These are phyloP conservation scores for Drosophila heteroneura DNA, from an alignment of 2,888 invertebrate species.

Conservation along the genomic window DNA sequence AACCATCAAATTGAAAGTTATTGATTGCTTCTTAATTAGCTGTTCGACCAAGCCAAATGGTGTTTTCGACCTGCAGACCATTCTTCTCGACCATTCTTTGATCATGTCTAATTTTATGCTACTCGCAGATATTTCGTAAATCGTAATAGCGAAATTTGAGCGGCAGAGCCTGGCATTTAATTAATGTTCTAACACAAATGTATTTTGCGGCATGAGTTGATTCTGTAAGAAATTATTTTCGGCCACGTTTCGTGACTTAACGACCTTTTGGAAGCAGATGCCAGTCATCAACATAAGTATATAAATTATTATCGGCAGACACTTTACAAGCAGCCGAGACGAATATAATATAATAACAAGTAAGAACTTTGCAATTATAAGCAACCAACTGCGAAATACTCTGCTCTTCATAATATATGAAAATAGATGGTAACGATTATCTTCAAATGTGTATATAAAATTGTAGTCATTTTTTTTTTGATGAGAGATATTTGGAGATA, in stretches of 20 bases:
- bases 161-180: conserved; percentile 44
- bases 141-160: conserved; percentile 51
- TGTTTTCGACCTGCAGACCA: conserved; percentile 55
- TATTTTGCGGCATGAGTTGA: conserved; percentile 32
- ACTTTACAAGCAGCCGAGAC: conserved; percentile 49
- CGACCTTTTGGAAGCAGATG: conserved; percentile 64
- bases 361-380: background rate
- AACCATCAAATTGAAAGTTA: conserved; percentile 49
- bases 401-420: background rate
- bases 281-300: conserved; percentile 50
- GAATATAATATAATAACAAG: conserved; percentile 27
- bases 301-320: conserved; percentile 75
- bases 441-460: background rate
- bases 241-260: conserved; percentile 58
- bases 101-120: conserved; percentile 62
- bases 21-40: conserved; percentile 40
- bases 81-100: conserved; percentile 42
- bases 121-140: conserved; percentile 27
- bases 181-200: conserved; percentile 74
- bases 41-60: conserved; percentile 50
- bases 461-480: background rate
- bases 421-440: background rate
- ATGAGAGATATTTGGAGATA: background rate
- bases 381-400: conserved; percentile 4
- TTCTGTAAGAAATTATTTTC: conserved; percentile 52